These are phyloP conservation scores for Falcunculus frontatus DNA, from an alignment of 2,113 vertebrate species.

Conservation along the genomic window DNA sequence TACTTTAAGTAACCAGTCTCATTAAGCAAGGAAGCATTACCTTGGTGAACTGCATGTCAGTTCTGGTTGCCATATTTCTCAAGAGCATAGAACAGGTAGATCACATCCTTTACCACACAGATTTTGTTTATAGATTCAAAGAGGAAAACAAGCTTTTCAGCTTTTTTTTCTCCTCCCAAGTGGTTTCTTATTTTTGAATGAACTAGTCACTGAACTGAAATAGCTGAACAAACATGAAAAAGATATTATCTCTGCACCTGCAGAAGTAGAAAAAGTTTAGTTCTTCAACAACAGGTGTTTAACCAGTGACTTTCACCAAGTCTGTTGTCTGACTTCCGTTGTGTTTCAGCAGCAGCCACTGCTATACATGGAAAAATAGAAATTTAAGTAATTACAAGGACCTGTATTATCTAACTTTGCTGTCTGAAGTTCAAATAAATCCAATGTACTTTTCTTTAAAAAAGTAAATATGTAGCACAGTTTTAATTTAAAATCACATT, in stretches of 20 bases:
- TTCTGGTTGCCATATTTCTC: neutral
- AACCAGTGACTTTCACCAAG: constrained; percentile 11
- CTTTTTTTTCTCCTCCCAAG: neutral
- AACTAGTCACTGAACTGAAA: constrained; percentile 27
- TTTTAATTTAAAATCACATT: constrained; percentile 3
- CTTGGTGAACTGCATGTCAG: neutral
- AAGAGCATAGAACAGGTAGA: neutral
- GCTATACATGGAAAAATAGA: neutral
- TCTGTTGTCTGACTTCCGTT: neutral
- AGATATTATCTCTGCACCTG: constrained; percentile 59
- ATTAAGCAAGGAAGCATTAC: neutral
- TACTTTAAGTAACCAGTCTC: neutral
- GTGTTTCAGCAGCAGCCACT: neutral
- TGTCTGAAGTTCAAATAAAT: neutral
- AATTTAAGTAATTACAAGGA: neutral
- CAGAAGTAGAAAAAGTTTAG: constrained; percentile 13
- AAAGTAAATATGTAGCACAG: neutral
- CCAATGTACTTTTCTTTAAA: neutral
- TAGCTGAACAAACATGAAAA: constrained; percentile 47
- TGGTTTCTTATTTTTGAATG: constrained; percentile 42
- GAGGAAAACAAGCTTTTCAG: constrained; percentile 12
- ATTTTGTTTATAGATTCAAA: neutral
- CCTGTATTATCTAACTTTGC: neutral
- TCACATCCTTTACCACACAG: neutral
- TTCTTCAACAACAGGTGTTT: constrained; percentile 30